Conservation (phyloP, 2,797 vertebrate species). For the Liparis tanakae region DNA sequence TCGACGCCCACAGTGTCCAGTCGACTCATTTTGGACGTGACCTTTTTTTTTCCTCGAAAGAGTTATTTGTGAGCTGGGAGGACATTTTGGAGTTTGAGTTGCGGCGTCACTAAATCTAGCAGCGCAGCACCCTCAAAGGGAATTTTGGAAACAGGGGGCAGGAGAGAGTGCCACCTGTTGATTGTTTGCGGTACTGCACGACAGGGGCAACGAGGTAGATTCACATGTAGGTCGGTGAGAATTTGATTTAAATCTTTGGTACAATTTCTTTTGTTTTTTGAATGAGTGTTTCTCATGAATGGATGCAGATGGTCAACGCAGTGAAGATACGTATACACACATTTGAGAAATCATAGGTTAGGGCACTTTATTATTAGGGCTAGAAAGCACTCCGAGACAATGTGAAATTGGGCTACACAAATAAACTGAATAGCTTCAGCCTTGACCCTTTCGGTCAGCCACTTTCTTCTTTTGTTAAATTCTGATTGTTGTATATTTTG, state of each 20-base stretch:
- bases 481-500: no score
- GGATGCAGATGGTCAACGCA: neutral
- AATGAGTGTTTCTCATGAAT: neutral
- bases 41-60: neutral
- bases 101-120: neutral
- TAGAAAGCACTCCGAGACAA: no score
- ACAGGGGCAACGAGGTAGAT: constrained; percentile 9
- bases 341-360: no score
- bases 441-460: no score
- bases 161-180: constrained; percentile 69
- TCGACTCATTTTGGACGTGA: constrained; percentile 12
- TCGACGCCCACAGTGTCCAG: neutral
- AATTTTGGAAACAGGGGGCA: constrained; percentile 28
- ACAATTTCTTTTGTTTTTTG: neutral
- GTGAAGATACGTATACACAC: neutral
- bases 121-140: neutral
- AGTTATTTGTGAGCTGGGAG: neutral
- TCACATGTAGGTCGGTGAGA: neutral
- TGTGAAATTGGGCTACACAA: no score
- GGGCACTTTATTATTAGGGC: no score
- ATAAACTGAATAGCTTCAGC: no score
- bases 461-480: no score
- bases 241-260: neutral
- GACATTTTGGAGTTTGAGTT: neutral
- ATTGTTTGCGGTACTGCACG: constrained; percentile 33